Conservation (phyloP, 2,888 invertebrate genomes). For the Teinopalpus imperialis region DNA sequence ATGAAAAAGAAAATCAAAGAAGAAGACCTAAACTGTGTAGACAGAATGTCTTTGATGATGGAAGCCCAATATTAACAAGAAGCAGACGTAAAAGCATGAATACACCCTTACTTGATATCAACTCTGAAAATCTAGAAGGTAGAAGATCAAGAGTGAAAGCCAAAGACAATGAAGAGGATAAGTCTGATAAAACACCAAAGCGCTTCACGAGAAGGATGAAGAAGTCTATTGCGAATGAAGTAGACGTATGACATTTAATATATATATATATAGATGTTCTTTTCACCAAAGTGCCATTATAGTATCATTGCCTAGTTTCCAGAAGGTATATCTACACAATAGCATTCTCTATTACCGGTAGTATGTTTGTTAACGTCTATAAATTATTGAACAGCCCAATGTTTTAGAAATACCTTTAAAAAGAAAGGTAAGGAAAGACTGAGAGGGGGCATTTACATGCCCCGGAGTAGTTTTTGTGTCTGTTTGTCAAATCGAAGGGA, state of each 20-base stretch:
- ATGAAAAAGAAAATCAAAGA: constrained; percentile 42
- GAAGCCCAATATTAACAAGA: constrained; percentile 48
- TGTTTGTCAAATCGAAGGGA: too few species aligned
- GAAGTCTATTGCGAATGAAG: constrained; percentile 20
- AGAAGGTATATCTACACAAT: too few species aligned
- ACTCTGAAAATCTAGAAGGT: background rate
- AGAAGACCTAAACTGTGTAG: constrained; percentile 41
- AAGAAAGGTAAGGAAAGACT: too few species aligned
- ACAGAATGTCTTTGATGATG: constrained; percentile 47
- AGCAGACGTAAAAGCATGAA: constrained; percentile 49
- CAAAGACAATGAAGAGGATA: constrained; percentile 41
- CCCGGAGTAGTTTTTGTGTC: too few species aligned
- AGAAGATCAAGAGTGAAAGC: constrained; percentile 28
- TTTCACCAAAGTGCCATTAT: constrained; percentile 3
- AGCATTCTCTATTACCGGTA: too few species aligned
- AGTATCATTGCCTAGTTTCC: too few species aligned
- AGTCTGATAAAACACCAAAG: constrained; percentile 31
- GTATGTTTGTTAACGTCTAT: too few species aligned
- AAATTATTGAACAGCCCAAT: too few species aligned
- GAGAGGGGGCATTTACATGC: too few species aligned
- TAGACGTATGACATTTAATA: background rate
- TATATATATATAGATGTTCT: too few species aligned
- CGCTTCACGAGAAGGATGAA: constrained; percentile 37
- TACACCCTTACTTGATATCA: constrained; percentile 29
- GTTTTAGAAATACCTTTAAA: too few species aligned